A percentile compares a stretch with the other conserved stretches of the same genome.
phyloP scores from a whole-genome alignment of 2,113 vertebrate genomes.

The Hyperoodon ampullatus region DNA sequence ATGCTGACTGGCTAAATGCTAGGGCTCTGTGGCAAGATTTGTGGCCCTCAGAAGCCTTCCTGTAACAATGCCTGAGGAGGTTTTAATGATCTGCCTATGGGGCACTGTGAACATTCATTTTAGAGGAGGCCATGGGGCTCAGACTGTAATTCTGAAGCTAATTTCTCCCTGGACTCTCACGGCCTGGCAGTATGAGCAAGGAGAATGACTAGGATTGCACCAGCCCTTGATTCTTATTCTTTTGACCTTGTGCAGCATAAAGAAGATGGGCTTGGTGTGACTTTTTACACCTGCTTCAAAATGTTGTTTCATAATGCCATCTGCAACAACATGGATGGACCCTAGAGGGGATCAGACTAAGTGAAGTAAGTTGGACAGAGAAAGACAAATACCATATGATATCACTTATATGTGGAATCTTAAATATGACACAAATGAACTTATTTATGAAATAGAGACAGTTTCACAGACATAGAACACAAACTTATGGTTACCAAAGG shows the following conservation, averaged over 20 bases:
- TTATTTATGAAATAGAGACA: too few species aligned
- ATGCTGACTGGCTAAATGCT: slow-evolving; percentile 47
- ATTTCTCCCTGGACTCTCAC: slow-evolving; percentile 50
- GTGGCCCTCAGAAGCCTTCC: slow-evolving; percentile 7
- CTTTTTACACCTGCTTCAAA: slow-evolving; percentile 62
- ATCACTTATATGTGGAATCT: neutral
- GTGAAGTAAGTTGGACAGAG: neutral
- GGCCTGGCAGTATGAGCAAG: neutral
- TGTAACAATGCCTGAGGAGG: slow-evolving; percentile 38
- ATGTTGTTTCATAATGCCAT: neutral
- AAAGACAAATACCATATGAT: neutral
- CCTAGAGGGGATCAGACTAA: neutral
- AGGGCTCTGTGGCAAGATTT: slow-evolving; percentile 39
- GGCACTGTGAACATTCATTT: slow-evolving; percentile 56
- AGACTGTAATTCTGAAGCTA: slow-evolving; percentile 61
- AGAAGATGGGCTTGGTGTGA: slow-evolving; percentile 14
- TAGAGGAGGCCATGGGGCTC: slow-evolving; percentile 53
- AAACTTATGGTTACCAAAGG: neutral
- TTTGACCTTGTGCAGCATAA: slow-evolving; percentile 33
- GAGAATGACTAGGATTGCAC: neutral
- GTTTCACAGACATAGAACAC: neutral
- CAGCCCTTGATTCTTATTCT: slow-evolving; percentile 47
- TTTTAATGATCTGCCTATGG: slow-evolving; percentile 62
- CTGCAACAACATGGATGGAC: neutral
- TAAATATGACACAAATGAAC: neutral